phyloP scores from a whole-genome alignment of 1,140 invertebrate genomes.

The Euura lappo region DNA sequence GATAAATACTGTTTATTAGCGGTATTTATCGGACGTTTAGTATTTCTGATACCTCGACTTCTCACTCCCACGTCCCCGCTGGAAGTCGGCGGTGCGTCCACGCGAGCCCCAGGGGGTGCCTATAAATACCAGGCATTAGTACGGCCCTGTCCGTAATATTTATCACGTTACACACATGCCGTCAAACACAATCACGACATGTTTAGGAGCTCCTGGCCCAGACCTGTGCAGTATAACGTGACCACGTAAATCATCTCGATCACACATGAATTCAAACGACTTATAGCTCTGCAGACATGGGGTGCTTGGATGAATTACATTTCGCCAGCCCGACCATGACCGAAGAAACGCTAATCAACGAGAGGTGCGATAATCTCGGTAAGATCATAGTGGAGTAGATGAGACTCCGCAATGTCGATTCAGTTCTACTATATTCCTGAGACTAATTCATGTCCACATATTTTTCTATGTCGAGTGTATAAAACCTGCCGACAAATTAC shows the following conservation, averaged over 20 bases:
- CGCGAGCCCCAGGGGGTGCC: constrained; percentile 1
- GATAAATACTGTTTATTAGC: constrained; percentile 5
- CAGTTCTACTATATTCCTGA: no score
- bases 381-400: no score
- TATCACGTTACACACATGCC: constrained; percentile 5
- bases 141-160: constrained; percentile 6
- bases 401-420: no score
- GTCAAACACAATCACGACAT: constrained; percentile 4
- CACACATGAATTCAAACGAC: constrained; percentile 1
- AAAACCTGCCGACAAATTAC: neutral
- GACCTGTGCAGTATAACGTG: neutral
- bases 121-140: constrained; percentile 6
- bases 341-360: no score
- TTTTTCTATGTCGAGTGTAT: no score
- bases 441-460: no score
- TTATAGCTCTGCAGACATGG: neutral
- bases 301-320: no score
- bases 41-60: constrained; percentile 2
- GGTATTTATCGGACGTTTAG: constrained; percentile 2
- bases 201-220: constrained; percentile 1
- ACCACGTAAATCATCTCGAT: constrained; percentile 2
- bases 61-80: neutral
- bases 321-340: no score
- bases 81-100: neutral
- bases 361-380: no score